A percentile compares a stretch with the other conserved stretches of the same genome.
phyloP scores from a whole-genome alignment of 2,797 vertebrate species.

The Cryptoblepharus egeriae region DNA sequence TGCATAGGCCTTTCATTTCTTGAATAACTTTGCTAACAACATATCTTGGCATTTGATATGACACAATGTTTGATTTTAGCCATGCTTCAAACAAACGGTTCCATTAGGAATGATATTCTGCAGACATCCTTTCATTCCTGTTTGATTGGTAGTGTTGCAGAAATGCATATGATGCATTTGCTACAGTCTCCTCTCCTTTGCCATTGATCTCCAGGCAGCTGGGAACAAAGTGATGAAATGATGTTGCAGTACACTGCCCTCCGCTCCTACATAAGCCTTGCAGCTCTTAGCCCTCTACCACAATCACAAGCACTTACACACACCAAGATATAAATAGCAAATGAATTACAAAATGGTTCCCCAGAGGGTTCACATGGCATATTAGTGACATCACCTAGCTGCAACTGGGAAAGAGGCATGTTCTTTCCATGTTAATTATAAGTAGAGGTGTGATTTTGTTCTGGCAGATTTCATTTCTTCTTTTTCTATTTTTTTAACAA shows the following conservation, averaged over 20 bases:
- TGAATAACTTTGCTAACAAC: conserved; percentile 49
- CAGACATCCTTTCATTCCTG: not conserved
- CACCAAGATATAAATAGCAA: not conserved
- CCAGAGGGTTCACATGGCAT: no score
- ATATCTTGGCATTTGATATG: no score
- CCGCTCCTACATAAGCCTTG: not conserved
- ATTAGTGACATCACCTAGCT: no score
- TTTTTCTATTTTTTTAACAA: no score
- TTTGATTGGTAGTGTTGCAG: not conserved
- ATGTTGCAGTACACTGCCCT: not conserved
- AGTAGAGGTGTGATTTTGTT: no score
- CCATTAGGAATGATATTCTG: conserved; percentile 17
- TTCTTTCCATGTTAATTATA: no score
- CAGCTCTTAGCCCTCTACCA: not conserved
- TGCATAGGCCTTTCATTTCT: conserved; percentile 45
- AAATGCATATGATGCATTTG: not conserved
- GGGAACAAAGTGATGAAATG: not conserved
- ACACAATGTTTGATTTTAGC: conserved; percentile 45
- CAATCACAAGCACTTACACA: not conserved
- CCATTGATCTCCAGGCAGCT: not conserved
- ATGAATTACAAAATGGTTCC: not conserved
- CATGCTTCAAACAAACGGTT: conserved; percentile 29
- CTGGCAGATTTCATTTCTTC: no score
- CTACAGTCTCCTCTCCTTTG: not conserved
- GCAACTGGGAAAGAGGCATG: no score